Conservation (phyloP, 2,888 invertebrate species). For the Eristalinus sepulchralis region DNA sequence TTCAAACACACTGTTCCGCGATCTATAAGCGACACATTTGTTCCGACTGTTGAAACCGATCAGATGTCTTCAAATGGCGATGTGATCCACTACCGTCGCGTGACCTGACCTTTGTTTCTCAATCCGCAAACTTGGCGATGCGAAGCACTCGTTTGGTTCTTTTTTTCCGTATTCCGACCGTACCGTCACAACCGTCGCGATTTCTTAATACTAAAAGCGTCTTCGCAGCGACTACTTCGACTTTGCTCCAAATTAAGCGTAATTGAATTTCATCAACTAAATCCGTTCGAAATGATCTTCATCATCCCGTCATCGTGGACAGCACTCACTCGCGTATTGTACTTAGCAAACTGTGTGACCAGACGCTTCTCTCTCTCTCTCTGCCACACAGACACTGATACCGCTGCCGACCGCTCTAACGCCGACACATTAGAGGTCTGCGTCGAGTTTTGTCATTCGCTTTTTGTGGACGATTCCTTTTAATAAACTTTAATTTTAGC, state of each 20-base stretch:
- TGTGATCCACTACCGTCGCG: background rate
- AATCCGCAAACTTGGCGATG: slow-evolving; percentile 12
- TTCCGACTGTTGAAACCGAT: background rate
- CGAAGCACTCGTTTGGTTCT: slow-evolving; percentile 19
- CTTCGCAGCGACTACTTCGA: slow-evolving; percentile 17
- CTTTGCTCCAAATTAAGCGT: slow-evolving; percentile 74
- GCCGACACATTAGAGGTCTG: slow-evolving; percentile 35
- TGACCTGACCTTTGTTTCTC: slow-evolving; percentile 29
- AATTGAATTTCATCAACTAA: slow-evolving; percentile 75
- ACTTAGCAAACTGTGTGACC: slow-evolving; percentile 44
- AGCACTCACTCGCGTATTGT: slow-evolving; percentile 28
- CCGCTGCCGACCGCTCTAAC: slow-evolving; percentile 12
- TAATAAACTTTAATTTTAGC: slow-evolving; percentile 31
- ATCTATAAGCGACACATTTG: slow-evolving; percentile 41
- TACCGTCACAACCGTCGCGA: slow-evolving; percentile 35
- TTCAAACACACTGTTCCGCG: background rate
- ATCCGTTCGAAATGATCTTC: slow-evolving; percentile 68
- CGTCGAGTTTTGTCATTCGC: slow-evolving; percentile 5
- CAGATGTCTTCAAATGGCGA: background rate
- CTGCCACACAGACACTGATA: background rate
- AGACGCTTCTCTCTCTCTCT: slow-evolving; percentile 32
- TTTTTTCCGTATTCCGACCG: slow-evolving; percentile 23
- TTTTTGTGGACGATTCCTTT: slow-evolving; percentile 27
- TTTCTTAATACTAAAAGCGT: slow-evolving; percentile 32
- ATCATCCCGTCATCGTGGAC: slow-evolving; percentile 59